Evolutionary conservation across 2,113 vertebrate genomes (phyloP), one percentile per base, ranked within the genome.

Genomic region (Scytalopus superciliaris): DNA sequence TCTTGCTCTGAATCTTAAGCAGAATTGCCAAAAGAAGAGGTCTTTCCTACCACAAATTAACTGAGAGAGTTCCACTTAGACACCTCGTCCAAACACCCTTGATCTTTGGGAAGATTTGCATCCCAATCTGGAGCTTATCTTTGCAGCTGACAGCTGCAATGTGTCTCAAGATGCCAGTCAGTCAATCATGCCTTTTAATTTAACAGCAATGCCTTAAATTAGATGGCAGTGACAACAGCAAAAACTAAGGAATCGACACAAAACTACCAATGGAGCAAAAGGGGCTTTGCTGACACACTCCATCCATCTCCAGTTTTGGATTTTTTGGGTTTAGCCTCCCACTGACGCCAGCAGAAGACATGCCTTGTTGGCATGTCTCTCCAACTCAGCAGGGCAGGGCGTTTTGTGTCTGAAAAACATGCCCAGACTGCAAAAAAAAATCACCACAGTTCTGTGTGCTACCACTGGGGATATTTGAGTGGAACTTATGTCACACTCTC

Each of bases 121-220:
- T 92, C 73, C 82, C 0, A 2, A 50, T 84, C 69, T 0, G 0
- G 92, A 95, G 76, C 94, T 89, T 62, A 50, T 93, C 94, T 90
- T 72, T 10, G 22, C 94, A 95, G 93, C 94, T 96, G 93, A 87
- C 96, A 97, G 93, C 96, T 97, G 96, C 12, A 22, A 53, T 90
- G 62, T 87, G 79, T 93, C 92, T 93, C 92, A 72, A 28, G 73
- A 94, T 31, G 49, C 79, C 90, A 94, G 63, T 90, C 87, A 91
- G 55, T 96, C 92, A 96, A 75, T 93, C 88, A 75, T 28, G 77
- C 69, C 66, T 89, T 84, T 87, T 92, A 96, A 96, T 93, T 92
- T 89, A 96, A 90, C 76, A 86, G 86, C 86, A 95, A 82, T 92
- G 77, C 77, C 90, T 96, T 95, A 78, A 94, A 96, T 93, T 84